These are phyloP conservation scores for Rhinichthys klamathensis DNA, from an alignment of 2,113 vertebrate species.

Conservation along the genomic window DNA sequence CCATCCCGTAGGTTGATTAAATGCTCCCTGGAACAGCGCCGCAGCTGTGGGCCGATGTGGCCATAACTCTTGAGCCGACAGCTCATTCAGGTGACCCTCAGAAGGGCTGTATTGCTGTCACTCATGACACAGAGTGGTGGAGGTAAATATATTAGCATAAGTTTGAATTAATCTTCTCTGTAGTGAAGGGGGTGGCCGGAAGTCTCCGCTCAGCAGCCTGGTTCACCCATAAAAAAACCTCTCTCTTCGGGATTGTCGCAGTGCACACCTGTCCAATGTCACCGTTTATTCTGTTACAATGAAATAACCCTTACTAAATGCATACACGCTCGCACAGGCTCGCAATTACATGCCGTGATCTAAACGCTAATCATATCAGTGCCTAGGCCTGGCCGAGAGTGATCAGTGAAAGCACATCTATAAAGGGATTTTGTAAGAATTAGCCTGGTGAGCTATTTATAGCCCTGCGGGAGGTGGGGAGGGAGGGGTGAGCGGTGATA, in stretches of 20 bases:
- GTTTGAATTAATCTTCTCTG: slow-evolving; percentile 24
- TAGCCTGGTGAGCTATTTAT: slow-evolving; percentile 57
- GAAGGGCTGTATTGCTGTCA: slow-evolving; percentile 27
- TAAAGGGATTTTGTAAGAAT: slow-evolving; percentile 51
- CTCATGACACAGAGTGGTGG: background rate
- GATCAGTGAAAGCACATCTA: slow-evolving; percentile 40
- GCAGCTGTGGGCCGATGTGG: slow-evolving; percentile 24
- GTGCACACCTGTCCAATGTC: slow-evolving; percentile 7
- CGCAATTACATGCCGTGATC: background rate
- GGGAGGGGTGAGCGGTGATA: slow-evolving; percentile 28
- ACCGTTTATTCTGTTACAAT: background rate
- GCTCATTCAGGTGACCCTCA: slow-evolving; percentile 42
- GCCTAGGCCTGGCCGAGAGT: slow-evolving; percentile 32
- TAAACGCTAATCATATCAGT: slow-evolving; percentile 22
- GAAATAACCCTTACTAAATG: background rate
- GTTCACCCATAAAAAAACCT: background rate
- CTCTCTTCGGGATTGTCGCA: background rate
- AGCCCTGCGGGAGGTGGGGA: slow-evolving; percentile 28
- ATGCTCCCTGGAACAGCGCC: background rate
- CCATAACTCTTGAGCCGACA: slow-evolving; percentile 26
- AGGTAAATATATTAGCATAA: slow-evolving; percentile 10
- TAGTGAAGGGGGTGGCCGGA: background rate
- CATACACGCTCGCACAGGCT: background rate
- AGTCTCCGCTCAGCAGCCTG: background rate
- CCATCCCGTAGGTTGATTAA: slow-evolving; percentile 18